phyloP scores from a whole-genome alignment of 2,888 invertebrate genomes.

The Keiferia lycopersicella region DNA sequence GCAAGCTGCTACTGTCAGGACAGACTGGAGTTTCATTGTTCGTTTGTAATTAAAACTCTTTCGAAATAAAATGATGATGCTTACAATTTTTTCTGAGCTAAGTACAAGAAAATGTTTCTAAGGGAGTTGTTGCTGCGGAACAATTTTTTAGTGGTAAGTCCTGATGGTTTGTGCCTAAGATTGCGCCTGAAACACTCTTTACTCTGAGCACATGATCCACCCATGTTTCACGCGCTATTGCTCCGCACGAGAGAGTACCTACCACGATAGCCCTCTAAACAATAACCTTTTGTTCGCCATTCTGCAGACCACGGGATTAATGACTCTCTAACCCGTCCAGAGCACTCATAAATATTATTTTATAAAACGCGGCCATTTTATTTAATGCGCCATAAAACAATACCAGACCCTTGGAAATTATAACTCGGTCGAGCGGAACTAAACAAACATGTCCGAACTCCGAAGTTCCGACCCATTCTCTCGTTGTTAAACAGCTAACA shows the following conservation, averaged over 20 bases:
- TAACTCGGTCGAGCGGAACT: conserved; percentile 15
- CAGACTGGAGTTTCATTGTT: background rate
- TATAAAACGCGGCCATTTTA: conserved; percentile 32
- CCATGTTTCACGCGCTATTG: conserved; percentile 29
- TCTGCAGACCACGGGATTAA: conserved; percentile 45
- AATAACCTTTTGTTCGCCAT: conserved; percentile 54
- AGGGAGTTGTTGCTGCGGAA: too few species aligned
- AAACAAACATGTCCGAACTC: conserved; percentile 11
- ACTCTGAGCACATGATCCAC: conserved; percentile 11
- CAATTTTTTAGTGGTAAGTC: too few species aligned
- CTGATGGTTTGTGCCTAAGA: too few species aligned
- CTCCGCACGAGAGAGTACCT: conserved; percentile 35
- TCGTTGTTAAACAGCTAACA: conserved; percentile 18
- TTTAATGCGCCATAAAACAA: conserved; percentile 29
- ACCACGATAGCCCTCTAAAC: conserved; percentile 39
- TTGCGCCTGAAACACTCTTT: too few species aligned
- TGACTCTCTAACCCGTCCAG: conserved; percentile 43
- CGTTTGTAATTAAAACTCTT: too few species aligned
- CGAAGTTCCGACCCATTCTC: background rate
- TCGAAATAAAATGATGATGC: too few species aligned
- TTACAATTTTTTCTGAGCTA: too few species aligned
- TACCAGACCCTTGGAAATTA: conserved; percentile 13
- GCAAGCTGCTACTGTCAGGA: background rate
- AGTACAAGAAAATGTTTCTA: too few species aligned
- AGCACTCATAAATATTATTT: conserved; percentile 46